These are phyloP conservation scores for Cladorhizidae sp. DNA, from an alignment of 37 sponge, comb jelly and placozoan genomes.

Conservation along the genomic window DNA sequence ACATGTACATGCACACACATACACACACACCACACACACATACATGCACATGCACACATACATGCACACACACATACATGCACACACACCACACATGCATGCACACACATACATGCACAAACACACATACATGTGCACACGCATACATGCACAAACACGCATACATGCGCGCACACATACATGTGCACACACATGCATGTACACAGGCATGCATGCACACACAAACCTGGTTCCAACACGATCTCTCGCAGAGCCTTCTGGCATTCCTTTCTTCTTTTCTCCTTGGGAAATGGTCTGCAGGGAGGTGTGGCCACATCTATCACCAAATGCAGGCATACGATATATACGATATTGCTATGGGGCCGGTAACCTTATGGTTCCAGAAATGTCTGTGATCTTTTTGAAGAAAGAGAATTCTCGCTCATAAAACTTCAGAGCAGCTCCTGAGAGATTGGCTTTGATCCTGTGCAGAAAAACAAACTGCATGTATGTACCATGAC, in stretches of 20 bases:
- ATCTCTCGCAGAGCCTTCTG: slow-evolving; percentile 71
- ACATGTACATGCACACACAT: too few species aligned
- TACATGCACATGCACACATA: too few species aligned
- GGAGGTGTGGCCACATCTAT: background rate
- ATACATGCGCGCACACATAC: too few species aligned
- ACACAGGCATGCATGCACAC: background rate
- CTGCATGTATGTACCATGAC: background rate
- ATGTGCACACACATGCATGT: too few species aligned
- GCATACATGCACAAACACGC: too few species aligned
- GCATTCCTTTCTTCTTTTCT: slow-evolving; percentile 85
- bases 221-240: slow-evolving; percentile 63
- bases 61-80: too few species aligned
- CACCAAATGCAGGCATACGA: background rate
- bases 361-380: slow-evolving; percentile 68
- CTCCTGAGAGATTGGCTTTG: slow-evolving; percentile 70
- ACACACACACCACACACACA: too few species aligned
- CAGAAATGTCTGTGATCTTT: slow-evolving; percentile 93
- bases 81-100: too few species aligned
- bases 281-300: slow-evolving; percentile 76
- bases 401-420: slow-evolving; percentile 95
- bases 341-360: too few species aligned
- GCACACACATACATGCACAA: too few species aligned
- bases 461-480: slow-evolving; percentile 54
- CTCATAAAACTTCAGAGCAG: slow-evolving; percentile 81
- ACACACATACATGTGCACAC: too few species aligned